Base-by-base conservation (phyloP, 2,113 vertebrate species). In the Propithecus coquereli region DNA sequence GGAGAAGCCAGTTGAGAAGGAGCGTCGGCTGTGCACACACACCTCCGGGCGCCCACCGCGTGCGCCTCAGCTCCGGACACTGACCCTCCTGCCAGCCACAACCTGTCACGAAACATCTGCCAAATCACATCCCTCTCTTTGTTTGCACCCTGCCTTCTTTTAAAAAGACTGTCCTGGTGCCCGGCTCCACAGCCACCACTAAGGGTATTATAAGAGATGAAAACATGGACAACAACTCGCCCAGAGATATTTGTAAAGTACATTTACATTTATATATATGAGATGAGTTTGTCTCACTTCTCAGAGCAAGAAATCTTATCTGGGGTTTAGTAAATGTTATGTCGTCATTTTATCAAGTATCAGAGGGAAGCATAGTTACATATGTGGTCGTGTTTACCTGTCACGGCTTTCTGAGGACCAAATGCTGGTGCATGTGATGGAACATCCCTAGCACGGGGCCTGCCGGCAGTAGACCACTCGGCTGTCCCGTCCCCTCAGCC, bases 81-180 rank as follows among this genome's bases (percentile, higher is more conserved):
- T n/a, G 87, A 86, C 90, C 80, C 61, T 83, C 70, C 96, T 27
- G 40, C 94, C 93, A 87, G 74, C 91, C 87, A 52, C 66, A 86
- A 7, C 94, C 96, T 89, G 88, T 87, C 76, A 74, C 57, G 10
- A 65, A 81, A 90, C 50, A 94, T 63, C 83, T 73, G 71, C 89
- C 87, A 76, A 30, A 70, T 59, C 80, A 18, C 25, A 8, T 34
- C n/a, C 32, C 59, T 73, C 14, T 80, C 85, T 96, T 79, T 95
- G 82, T 95, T 76, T 81, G 14, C 22, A 27, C 8, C 30, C 52
- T 66, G 63, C 22, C 81, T 89, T 47, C 54, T 76, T 77, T 66
- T 32, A 25, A 17, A 76, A 43, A 54, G 66, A 66, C 61, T 77
- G 0, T n/a, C 66, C 43, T 63, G 16, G 43, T 73, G 12, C 79